Evolutionary conservation across 2,113 vertebrate species (phyloP).

Genomic region (Azemiops feae): DNA sequence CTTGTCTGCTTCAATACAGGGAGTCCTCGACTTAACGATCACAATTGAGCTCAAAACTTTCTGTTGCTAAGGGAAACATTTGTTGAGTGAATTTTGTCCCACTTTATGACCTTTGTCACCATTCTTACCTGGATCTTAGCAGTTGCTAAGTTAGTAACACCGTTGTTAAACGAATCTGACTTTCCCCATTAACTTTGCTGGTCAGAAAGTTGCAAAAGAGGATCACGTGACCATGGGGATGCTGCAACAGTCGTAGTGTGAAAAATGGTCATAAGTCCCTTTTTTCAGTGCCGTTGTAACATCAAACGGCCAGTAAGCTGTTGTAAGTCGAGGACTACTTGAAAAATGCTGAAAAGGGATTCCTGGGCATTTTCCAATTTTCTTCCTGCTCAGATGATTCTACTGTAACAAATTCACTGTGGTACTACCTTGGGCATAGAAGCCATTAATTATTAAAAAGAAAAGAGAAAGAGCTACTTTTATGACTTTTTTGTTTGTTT

Average conservation of each 20-base stretch:
- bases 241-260: not conserved
- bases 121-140: not conserved
- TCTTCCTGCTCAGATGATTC: conserved; percentile 6
- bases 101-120: not conserved
- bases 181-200: not conserved
- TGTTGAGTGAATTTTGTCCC: not conserved
- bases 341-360: not conserved
- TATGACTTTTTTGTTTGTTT: not conserved
- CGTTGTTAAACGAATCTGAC: not conserved
- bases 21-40: not conserved
- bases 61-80: not conserved
- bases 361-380: not conserved
- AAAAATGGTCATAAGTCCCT: not conserved
- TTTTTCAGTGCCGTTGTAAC: not conserved
- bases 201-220: not conserved
- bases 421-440: not conserved
- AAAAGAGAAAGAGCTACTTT: not conserved
- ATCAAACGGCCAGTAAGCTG: not conserved
- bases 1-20: fast-evolving
- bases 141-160: not conserved
- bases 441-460: not conserved
- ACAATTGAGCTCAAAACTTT: not conserved
- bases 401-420: conserved; percentile 4
- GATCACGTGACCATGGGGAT: not conserved
- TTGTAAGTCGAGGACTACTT: not conserved